Evolutionary conservation across 2,797 vertebrate species (phyloP).

Genomic region (Chanos chanos): DNA sequence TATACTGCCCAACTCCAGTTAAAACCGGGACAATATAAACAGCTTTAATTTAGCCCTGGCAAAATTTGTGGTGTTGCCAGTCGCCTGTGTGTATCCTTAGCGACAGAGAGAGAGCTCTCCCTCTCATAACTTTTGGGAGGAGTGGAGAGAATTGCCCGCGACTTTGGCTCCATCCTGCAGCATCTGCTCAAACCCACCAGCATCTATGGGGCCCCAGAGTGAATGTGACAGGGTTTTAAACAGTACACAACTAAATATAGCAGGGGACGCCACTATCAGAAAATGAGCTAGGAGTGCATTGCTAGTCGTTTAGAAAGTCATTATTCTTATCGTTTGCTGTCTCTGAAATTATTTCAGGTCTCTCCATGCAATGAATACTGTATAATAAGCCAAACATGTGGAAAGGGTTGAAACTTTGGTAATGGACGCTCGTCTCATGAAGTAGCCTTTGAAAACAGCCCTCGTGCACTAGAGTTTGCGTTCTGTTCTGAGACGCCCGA

Average conservation of each 20-base stretch:
- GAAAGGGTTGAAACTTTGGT: constrained; percentile 67
- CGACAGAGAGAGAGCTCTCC: too few species aligned
- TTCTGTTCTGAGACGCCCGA: too few species aligned
- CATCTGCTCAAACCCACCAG: constrained; percentile 65
- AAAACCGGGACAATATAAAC: too few species aligned
- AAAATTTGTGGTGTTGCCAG: too few species aligned
- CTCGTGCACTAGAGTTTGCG: too few species aligned
- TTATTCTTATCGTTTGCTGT: constrained; percentile 82
- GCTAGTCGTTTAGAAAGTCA: constrained; percentile 81
- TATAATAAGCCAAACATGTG: constrained; percentile 78
- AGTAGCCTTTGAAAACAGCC: constrained; percentile 58
- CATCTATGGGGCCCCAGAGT: constrained; percentile 61
- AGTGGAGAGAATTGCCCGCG: constrained; percentile 50
- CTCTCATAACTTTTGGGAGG: too few species aligned
- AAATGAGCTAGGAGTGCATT: constrained; percentile 79
- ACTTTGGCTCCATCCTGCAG: constrained; percentile 59
- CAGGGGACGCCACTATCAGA: constrained; percentile 75
- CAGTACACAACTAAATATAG: constrained; percentile 84
- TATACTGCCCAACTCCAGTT: too few species aligned
- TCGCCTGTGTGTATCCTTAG: too few species aligned
- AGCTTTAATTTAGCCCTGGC: too few species aligned
- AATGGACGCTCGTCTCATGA: constrained; percentile 60
- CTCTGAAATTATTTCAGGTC: constrained; percentile 81
- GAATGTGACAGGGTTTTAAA: constrained; percentile 80
- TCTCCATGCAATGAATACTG: constrained; percentile 81